These are phyloP conservation scores for Atractosteus spatula DNA, from an alignment of 2,113 vertebrate genomes.

Conservation along the genomic window DNA sequence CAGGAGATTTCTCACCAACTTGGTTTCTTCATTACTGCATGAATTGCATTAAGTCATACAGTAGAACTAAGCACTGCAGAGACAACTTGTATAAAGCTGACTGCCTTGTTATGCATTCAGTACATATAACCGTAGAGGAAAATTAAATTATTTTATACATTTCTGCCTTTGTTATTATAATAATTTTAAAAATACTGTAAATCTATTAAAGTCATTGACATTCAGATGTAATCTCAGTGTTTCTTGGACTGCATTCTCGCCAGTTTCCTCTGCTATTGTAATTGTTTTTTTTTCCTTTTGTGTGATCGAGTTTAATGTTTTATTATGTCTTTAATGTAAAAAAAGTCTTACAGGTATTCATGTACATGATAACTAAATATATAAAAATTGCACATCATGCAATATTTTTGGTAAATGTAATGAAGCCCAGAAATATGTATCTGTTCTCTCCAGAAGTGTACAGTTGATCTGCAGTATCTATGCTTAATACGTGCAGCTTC, in stretches of 20 bases:
- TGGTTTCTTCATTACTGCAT: conserved; percentile 74
- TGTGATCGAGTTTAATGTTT: conserved; percentile 78
- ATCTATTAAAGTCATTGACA: conserved; percentile 59
- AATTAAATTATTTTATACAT: conserved; percentile 98
- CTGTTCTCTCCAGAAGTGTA: too few species aligned
- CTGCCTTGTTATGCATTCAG: conserved; percentile 52
- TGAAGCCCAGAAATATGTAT: too few species aligned
- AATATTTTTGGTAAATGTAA: conserved; percentile 39
- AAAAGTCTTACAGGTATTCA: conserved; percentile 82
- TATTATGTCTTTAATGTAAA: conserved; percentile 94
- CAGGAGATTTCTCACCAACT: conserved; percentile 53
- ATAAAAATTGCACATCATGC: conserved; percentile 69
- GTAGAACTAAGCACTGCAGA: conserved; percentile 55
- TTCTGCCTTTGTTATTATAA: conserved; percentile 78
- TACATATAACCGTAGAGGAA: conserved; percentile 56
- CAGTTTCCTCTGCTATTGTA: conserved; percentile 76
- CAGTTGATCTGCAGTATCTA: too few species aligned
- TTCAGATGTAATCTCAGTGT: conserved; percentile 77
- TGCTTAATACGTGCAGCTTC: too few species aligned
- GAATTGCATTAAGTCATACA: conserved; percentile 82
- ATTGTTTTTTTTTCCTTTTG: conserved; percentile 70
- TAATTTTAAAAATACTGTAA: conserved; percentile 77
- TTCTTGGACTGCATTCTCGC: conserved; percentile 60
- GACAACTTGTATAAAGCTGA: conserved; percentile 46
- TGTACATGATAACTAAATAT: conserved; percentile 82